These are phyloP conservation scores for Pangasius larnaudii DNA, from an alignment of 2,797 vertebrate genomes.

Conservation along the genomic window DNA sequence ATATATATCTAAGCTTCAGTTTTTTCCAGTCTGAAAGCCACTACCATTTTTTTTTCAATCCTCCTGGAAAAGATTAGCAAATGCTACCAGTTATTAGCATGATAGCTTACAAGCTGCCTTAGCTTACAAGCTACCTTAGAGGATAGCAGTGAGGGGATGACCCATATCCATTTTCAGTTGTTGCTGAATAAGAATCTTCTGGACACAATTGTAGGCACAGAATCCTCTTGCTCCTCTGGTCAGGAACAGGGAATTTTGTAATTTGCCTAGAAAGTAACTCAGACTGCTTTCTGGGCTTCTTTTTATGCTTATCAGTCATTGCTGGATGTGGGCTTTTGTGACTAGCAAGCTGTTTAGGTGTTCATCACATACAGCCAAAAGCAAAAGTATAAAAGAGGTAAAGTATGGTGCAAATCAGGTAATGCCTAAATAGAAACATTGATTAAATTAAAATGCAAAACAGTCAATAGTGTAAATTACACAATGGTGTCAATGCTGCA, in stretches of 20 bases:
- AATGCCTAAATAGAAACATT: not conserved
- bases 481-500: not conserved
- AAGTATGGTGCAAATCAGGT: no score
- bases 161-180: not conserved
- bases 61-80: not conserved
- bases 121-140: not conserved
- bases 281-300: not conserved
- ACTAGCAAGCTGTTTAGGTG: not conserved
- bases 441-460: not conserved
- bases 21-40: not conserved
- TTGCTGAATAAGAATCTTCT: not conserved
- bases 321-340: not conserved
- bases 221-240: not conserved
- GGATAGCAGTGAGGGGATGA: not conserved
- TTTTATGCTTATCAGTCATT: not conserved
- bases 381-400: not conserved
- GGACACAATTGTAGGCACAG: not conserved
- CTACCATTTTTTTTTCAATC: not conserved
- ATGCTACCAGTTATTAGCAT: not conserved
- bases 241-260: not conserved
- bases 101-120: not conserved
- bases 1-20: not conserved
- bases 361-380: slow-evolving; percentile 8
- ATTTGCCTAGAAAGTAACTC: not conserved
- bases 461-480: not conserved